A percentile compares a stretch with the other conserved stretches of the same genome.
phyloP scores from a whole-genome alignment of 2,113 vertebrate genomes.

The Micromys minutus region DNA sequence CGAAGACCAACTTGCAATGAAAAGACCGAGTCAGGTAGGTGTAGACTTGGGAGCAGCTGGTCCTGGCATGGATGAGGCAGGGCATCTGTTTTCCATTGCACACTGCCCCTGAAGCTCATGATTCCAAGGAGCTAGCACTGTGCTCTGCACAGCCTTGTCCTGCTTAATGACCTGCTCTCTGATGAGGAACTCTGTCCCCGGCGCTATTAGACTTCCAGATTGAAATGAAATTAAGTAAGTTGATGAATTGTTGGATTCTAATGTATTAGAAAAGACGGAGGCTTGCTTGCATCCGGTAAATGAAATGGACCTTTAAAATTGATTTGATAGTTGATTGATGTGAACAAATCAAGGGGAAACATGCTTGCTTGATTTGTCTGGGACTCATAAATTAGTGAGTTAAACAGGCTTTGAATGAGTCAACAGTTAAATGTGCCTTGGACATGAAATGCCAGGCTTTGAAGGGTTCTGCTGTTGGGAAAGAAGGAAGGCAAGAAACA shows the following conservation, averaged over 20 bases:
- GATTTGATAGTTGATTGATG: conserved; percentile 2
- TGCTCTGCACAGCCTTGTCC: background rate
- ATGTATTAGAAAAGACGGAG: background rate
- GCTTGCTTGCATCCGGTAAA: background rate
- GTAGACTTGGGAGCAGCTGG: background rate
- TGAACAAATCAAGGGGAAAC: background rate
- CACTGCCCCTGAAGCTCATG: background rate
- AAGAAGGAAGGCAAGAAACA: background rate
- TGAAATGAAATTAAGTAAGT: background rate
- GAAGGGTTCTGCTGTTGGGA: background rate
- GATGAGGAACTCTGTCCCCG: background rate
- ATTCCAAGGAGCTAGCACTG: background rate
- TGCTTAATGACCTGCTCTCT: background rate
- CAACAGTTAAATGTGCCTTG: background rate
- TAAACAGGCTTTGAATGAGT: background rate
- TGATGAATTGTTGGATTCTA: background rate
- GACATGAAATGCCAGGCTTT: background rate
- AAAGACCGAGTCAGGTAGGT: background rate
- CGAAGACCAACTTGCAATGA: background rate
- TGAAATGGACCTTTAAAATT: background rate
- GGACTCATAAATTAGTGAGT: background rate
- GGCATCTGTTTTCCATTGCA: background rate
- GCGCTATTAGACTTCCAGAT: background rate
- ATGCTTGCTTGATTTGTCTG: background rate
- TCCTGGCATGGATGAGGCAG: no score